These are phyloP conservation scores for Aphelenchoides fujianensis DNA, from an alignment of 1,140 invertebrate genomes.

Conservation along the genomic window DNA sequence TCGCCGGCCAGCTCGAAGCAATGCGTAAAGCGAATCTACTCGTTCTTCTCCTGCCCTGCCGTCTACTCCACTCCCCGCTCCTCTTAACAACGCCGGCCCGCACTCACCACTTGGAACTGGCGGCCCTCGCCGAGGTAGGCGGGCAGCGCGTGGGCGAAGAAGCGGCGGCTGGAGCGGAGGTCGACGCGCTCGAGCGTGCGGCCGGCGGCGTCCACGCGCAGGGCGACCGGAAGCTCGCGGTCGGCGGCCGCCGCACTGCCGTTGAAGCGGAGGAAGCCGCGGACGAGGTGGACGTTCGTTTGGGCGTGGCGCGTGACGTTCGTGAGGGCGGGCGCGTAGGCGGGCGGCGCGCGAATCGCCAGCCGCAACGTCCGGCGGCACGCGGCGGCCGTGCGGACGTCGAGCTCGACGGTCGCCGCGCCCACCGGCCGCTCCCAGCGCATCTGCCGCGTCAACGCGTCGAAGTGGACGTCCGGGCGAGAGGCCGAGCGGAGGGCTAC, in stretches of 20 bases:
- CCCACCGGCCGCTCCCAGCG: background rate
- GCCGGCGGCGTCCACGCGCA: background rate
- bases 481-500: background rate
- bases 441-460: background rate
- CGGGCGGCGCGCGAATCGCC: background rate
- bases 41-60: no score
- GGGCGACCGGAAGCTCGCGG: background rate
- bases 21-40: background rate
- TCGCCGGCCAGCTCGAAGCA: no score
- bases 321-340: background rate
- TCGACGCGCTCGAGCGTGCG: background rate
- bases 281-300: constrained; percentile 4
- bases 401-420: background rate
- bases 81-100: no score
- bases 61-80: no score
- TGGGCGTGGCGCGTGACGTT: constrained; percentile 1
- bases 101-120: constrained; percentile 4
- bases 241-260: background rate
- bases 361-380: background rate
- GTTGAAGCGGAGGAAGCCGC: constrained; percentile 12
- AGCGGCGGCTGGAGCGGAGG: background rate
- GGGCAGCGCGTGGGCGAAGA: constrained; percentile 8
- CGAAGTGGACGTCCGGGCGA: background rate
- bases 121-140: background rate
- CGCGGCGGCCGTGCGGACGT: background rate